These are phyloP conservation scores for Poecilia gillii DNA, from an alignment of 2,797 vertebrate genomes.

Conservation along the genomic window DNA sequence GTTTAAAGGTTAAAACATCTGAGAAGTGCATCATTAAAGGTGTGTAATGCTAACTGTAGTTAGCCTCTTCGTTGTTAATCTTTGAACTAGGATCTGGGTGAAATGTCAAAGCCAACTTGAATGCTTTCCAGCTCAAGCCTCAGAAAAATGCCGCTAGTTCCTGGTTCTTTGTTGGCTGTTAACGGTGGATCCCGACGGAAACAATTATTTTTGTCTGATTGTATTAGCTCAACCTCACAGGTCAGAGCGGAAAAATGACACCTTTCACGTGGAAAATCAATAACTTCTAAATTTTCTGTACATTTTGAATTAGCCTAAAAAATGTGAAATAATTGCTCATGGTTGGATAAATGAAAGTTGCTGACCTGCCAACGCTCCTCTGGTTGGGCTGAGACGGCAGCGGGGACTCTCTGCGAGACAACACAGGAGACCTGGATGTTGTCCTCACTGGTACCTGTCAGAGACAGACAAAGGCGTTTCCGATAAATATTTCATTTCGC, in stretches of 20 bases:
- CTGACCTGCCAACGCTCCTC: constrained; percentile 88
- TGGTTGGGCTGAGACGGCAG: constrained; percentile 91
- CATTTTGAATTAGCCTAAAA: not conserved
- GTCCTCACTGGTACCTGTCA: constrained; percentile 94
- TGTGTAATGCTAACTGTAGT: not conserved
- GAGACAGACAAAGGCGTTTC: constrained; percentile 8
- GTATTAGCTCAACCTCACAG: not conserved
- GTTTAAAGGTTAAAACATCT: not conserved
- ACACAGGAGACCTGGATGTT: constrained; percentile 93
- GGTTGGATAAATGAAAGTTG: not conserved
- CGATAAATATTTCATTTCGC: not conserved
- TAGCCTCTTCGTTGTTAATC: not conserved
- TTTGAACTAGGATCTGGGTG: not conserved
- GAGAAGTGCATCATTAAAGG: not conserved
- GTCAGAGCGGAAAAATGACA: not conserved
- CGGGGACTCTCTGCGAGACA: constrained; percentile 94
- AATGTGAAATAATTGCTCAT: not conserved
- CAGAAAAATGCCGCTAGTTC: not conserved
- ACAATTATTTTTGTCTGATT: not conserved
- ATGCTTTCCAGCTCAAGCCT: not conserved
- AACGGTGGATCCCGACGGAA: not conserved
- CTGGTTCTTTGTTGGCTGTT: not conserved
- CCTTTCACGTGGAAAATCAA: not conserved
- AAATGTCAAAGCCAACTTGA: not conserved
- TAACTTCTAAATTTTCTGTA: not conserved